Evolutionary conservation across 2,113 vertebrate genomes (phyloP).

Genomic region (Boulengeromyrus knoepffleri): DNA sequence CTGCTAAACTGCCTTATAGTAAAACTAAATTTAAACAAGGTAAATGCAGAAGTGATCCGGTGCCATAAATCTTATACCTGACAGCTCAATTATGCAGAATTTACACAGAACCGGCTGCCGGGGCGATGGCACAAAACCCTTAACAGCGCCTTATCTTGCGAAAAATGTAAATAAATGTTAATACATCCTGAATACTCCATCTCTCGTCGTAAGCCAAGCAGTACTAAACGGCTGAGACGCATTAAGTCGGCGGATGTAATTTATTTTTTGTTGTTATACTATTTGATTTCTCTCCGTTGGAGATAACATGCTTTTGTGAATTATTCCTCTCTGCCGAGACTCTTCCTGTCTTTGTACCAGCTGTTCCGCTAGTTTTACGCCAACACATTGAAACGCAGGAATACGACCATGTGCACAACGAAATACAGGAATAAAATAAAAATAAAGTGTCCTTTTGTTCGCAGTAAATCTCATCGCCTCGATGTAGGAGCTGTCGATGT

Average conservation of each 20-base stretch:
- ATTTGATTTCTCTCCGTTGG: not conserved
- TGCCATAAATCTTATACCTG: not conserved
- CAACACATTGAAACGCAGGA: not conserved
- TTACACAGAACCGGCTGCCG: not conserved
- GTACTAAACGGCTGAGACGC: not conserved
- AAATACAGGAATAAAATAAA: not conserved
- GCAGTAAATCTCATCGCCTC: not conserved
- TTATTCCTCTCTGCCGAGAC: not conserved
- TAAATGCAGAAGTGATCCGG: not conserved
- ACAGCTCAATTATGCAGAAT: not conserved
- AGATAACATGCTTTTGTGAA: not conserved
- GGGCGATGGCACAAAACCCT: not conserved
- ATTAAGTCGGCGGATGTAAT: not conserved
- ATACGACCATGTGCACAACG: not conserved
- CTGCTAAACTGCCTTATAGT: not conserved
- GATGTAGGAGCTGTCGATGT: not conserved
- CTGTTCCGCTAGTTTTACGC: not conserved
- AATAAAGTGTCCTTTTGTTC: not conserved
- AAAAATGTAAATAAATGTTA: slow-evolving; percentile 1
- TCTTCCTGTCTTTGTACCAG: not conserved
- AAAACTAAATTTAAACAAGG: not conserved
- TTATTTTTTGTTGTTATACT: not conserved
- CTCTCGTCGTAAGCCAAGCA: not conserved
- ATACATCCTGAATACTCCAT: not conserved
- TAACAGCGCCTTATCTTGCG: not conserved